Evolutionary conservation across 2,797 vertebrate species (phyloP), one percentile per base, ranked within the genome.

Genomic region (Mastacembelus armatus): DNA sequence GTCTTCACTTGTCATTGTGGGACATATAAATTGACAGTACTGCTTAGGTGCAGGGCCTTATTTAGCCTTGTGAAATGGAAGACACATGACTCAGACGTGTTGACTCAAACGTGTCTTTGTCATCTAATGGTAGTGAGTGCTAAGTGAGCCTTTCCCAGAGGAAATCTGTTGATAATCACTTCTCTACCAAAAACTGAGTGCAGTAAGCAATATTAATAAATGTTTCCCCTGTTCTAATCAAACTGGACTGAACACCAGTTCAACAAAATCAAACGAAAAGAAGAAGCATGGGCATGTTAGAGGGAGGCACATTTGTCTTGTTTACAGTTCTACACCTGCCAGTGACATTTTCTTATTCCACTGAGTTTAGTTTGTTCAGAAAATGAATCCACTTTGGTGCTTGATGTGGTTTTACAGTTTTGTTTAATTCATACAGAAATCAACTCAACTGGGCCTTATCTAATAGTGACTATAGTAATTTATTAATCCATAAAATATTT

Each of bases 201-300:
- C 44, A 75, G 43, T 71, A 52, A 77, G 62, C 62, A 66, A 83
- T 77, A 80, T 65, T 57, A 75, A 84, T 79, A 59, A 44, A 71
- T 63, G 59, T 70, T 80, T 51, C n/a, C 27, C 14, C 27, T 55
- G 49, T 75, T 74, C 18, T 77, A 77, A 86, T 83, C 58, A 68
- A 81, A 64, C 81, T 66, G 51, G 39, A 70, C 32, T 21, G 22
- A 75, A 65, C 58, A 32, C 64, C 59, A 38, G 44, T 74, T 57
- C 71, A 76, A 77, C 62, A 32, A 50, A 75, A 72, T 77, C 64
- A 68, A 49, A 59, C 50, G 64, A 72, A 74, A 76, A 26, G 36
- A 78, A 74, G 61, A 67, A 50, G 35, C 51, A 56, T 59, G 50
- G 35, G 49, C 29, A 44, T 55, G 30, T 45, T 29, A 47, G 48